Evolutionary conservation across 1,140 invertebrate genomes (phyloP), one percentile per base, ranked within the genome.

Genomic region (Orussus abietinus): DNA sequence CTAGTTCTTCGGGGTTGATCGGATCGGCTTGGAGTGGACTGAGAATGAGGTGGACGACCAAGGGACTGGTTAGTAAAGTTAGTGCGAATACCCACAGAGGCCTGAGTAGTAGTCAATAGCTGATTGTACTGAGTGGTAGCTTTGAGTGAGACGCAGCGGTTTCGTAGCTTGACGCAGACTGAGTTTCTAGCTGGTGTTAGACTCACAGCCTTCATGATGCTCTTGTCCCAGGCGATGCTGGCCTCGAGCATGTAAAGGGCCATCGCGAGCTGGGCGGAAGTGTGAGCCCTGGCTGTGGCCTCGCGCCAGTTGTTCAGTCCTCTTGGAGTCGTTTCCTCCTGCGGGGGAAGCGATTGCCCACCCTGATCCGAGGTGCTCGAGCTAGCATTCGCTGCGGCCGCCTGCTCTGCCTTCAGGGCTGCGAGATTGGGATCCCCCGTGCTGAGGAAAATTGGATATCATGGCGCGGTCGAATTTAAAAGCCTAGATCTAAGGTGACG

Each of bases 161-260:
- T 68, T 69, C 62, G 65, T 59, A 63, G 62, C 61, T 64, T 69
- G 56, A 64, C 54, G 61, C 59, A 64, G 56, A 63, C 51, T 50
- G 66, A 57, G 53, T 69, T 65, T 72, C 64, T 68, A 70, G 67
- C 66, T 68, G 64, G 55, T 57, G 59, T 64, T 59, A 68, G 66
- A 79, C 89, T 84, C 80, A 95, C 91, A 76, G 93, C 93, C 83
- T 96, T 96, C 94, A 98, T 97, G 59, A 96, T 94, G 74, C 91
- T 95, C 74, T 96, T 97, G 73, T 98, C 94, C 94, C 94, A 97
- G 15, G 93, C 92, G 55, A 97, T 92, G 57, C 85, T 90, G 12
- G 85, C 84, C 62, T 96, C 92, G 15, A 98, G 77, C 50, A 90
- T 86, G 54, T 91, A 88, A 25, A 95, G 75, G 53, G 89, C 85